phyloP scores from a whole-genome alignment of 30 jellyfish, hydroid and myxozoan genomes.

The Chrysaora quinquecirrha region DNA sequence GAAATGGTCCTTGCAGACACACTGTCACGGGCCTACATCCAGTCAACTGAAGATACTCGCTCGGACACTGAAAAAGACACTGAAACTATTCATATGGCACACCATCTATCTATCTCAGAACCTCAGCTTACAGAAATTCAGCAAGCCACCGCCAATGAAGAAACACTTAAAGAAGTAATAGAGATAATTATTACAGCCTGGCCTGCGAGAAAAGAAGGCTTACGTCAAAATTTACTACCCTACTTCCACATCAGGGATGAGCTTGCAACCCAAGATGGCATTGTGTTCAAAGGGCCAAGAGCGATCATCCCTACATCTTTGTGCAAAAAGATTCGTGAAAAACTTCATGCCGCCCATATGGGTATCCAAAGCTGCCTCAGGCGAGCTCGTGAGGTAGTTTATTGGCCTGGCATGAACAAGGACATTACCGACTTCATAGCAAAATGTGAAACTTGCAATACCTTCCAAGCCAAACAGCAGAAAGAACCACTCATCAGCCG shows the following conservation, averaged over 20 bases:
- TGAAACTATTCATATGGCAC: not conserved
- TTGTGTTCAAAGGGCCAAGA: not conserved
- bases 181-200: not conserved
- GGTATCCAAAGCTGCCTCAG: slow-evolving; percentile 6
- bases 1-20: slow-evolving; percentile 5
- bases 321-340: not conserved
- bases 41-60: slow-evolving; percentile 1
- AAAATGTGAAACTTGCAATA: too few relatives aligned
- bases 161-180: not conserved
- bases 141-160: not conserved
- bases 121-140: slow-evolving; percentile 2
- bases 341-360: not conserved
- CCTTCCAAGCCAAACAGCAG: too few relatives aligned
- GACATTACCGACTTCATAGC: too few relatives aligned
- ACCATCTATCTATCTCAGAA: not conserved
- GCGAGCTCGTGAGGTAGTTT: too few relatives aligned
- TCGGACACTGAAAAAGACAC: slow-evolving; percentile 4
- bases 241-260: slow-evolving; percentile 1
- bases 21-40: slow-evolving; percentile 4
- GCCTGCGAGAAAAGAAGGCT: slow-evolving; percentile 6
- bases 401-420: too few relatives aligned
- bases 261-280: not conserved
- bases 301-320: slow-evolving; percentile 1
- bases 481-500: too few relatives aligned
- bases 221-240: not conserved